A percentile compares a stretch with the other conserved stretches of the same genome.
Evolutionary conservation across 2,113 vertebrate species (phyloP).

Genomic region (Crotalus tigris): DNA sequence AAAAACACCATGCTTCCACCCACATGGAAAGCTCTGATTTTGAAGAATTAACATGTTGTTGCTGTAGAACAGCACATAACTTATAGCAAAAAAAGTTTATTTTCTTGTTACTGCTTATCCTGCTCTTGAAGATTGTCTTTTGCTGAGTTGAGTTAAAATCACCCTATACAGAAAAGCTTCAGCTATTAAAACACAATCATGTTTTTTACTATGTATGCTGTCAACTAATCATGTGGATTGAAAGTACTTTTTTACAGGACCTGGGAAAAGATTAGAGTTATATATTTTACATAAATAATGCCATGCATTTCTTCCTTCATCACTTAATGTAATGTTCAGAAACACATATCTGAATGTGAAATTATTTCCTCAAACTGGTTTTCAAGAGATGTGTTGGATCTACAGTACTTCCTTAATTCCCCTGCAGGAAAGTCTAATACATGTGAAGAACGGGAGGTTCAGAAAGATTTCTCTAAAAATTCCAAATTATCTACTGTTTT

Average conservation of each 20-base stretch:
- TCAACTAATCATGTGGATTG: background rate
- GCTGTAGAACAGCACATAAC: background rate
- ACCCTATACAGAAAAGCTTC: background rate
- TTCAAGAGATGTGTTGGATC: background rate
- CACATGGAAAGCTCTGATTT: background rate
- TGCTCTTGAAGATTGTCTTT: background rate
- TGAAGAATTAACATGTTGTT: background rate
- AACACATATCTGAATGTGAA: background rate
- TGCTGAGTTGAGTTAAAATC: background rate
- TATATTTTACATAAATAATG: background rate
- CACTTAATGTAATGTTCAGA: background rate
- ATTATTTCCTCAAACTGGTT: background rate
- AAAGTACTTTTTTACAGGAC: background rate
- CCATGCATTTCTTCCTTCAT: background rate
- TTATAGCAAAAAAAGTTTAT: background rate
- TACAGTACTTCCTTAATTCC: background rate
- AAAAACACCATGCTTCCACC: background rate
- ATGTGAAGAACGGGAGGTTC: background rate
- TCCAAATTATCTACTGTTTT: background rate
- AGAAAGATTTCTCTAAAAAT: background rate
- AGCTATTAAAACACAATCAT: background rate
- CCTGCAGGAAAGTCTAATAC: background rate
- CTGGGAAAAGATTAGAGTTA: background rate
- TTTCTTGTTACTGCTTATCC: background rate
- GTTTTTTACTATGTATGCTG: background rate